phyloP scores from a whole-genome alignment of 2,888 invertebrate genomes.

The Lasius fuliginosus region DNA sequence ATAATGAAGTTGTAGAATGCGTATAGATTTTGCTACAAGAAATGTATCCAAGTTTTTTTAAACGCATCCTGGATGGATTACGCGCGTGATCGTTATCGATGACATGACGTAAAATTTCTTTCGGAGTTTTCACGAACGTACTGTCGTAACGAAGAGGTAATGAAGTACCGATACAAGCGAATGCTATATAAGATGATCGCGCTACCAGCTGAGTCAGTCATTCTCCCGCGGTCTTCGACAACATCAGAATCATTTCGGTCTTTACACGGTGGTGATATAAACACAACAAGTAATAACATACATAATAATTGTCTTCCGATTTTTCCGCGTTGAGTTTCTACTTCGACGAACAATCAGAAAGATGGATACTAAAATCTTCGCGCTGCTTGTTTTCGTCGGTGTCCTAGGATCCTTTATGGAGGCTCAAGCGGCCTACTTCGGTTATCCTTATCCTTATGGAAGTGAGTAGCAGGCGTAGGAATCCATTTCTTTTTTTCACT shows the following conservation, averaged over 20 bases:
- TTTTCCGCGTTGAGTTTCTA: constrained; percentile 15
- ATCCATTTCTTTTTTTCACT: background rate
- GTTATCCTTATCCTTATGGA: constrained; percentile 53
- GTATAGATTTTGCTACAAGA: background rate
- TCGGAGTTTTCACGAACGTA: constrained; percentile 47
- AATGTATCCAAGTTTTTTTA: constrained; percentile 1
- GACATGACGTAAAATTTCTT: constrained; percentile 54
- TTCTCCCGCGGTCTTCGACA: constrained; percentile 77
- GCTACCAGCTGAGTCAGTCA: constrained; percentile 80
- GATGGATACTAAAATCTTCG: constrained; percentile 73
- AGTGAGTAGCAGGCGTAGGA: constrained; percentile 58
- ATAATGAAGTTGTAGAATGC: background rate
- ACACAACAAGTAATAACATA: constrained; percentile 14
- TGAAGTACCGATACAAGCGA: constrained; percentile 67
- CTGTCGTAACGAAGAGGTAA: constrained; percentile 61
- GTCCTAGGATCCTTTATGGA: constrained; percentile 62
- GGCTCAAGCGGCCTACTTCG: background rate
- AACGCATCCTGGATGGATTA: background rate
- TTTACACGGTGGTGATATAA: constrained; percentile 52
- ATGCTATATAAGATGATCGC: constrained; percentile 83
- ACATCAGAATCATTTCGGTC: constrained; percentile 65
- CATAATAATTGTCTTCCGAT: background rate
- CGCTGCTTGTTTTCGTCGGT: constrained; percentile 65
- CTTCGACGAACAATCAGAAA: constrained; percentile 36
- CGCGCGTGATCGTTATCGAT: background rate